Base-by-base conservation (phyloP, 2,888 invertebrate genomes). In the Drosophila multiciliata region DNA sequence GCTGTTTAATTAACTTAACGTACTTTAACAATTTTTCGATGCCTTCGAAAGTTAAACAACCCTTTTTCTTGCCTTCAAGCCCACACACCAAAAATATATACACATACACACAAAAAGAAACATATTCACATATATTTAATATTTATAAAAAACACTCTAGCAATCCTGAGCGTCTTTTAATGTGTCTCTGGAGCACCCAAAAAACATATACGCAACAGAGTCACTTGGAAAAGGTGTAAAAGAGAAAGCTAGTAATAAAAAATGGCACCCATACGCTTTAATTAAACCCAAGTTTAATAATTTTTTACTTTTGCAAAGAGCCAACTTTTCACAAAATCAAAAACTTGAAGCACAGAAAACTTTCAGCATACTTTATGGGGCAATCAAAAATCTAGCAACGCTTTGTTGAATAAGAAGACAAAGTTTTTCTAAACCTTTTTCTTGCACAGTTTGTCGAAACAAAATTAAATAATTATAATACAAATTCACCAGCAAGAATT, bases 141-240 rank as follows among this genome's bases (percentile, higher is more conserved):
- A 49, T 48, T 2, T 3, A 15, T 45, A 45, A 48, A 48, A 66
- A 26, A 35, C 64, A 50, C 64, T 52, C 69, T 64, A 64, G 70
- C 65, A 57, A 76, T 62, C 79, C 81, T 84, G 80, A 80, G 69
- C 72, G 80, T 64, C 66, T 76, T 86, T 81, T 83, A 90, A 87
- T 87, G 87, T 78, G 82, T 86, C 87, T 87, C 90, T 57, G 45
- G 87, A 83, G 89, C 70, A 72, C 64, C 75, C 63, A 66, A 70
- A 77, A 78, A 77, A 77, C 83, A 81, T 73, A 84, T 81, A 62
- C 83, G 62, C 53, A 67, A 61, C 71, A 60, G 45, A 29, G 29
- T 20, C 32, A 17, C 29, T 45, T 23, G 54, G 49, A 63, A 62
- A 53, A 35, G 32, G 52, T 63, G 55, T 59, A 49, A 66, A 70